Conservation (phyloP, 1,140 invertebrate species). For the Anastrepha obliqua region DNA sequence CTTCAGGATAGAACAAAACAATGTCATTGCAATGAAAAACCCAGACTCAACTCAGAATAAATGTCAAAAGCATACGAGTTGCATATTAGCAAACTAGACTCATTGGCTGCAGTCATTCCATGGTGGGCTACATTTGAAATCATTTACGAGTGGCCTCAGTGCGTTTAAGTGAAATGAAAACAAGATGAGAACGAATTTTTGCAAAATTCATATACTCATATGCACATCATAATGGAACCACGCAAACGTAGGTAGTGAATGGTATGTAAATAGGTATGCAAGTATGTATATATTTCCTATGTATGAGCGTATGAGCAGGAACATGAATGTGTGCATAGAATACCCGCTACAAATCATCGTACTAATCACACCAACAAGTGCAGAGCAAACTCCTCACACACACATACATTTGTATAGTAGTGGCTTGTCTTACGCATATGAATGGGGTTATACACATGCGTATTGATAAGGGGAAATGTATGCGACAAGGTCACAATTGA, state of each 20-base stretch:
- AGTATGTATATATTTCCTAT: no score
- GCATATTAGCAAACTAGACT: neutral
- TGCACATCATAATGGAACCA: neutral
- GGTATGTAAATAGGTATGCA: neutral
- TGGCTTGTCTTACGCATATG: neutral
- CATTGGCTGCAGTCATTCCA: neutral
- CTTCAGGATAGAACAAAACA: neutral
- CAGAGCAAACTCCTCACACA: neutral
- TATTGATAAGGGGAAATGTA: slow-evolving; percentile 14
- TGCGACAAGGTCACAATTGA: slow-evolving; percentile 28
- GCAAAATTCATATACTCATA: neutral
- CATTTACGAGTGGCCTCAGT: neutral
- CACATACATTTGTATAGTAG: no score
- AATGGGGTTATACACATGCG: slow-evolving; percentile 3
- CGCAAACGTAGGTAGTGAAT: neutral
- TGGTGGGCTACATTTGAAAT: neutral
- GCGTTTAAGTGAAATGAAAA: neutral
- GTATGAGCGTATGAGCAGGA: neutral
- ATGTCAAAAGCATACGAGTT: neutral
- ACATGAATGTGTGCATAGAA: slow-evolving; percentile 5
- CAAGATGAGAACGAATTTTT: neutral
- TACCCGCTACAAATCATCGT: neutral
- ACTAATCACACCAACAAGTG: slow-evolving; percentile 45
- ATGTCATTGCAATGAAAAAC: neutral
- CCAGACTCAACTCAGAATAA: neutral